These are phyloP conservation scores for Triops longicaudatus DNA, from an alignment of 1,140 invertebrate species.

Conservation along the genomic window DNA sequence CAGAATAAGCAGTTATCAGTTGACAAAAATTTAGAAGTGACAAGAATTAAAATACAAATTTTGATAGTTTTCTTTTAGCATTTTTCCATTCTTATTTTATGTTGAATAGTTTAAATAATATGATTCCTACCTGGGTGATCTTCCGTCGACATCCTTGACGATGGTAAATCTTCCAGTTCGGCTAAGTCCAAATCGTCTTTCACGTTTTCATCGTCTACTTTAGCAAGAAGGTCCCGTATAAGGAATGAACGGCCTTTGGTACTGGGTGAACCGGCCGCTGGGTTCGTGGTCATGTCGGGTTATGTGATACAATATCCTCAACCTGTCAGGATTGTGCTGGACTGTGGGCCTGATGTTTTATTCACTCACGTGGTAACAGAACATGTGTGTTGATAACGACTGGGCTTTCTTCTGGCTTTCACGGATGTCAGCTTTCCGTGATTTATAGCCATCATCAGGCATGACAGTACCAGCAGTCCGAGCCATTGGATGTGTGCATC, in stretches of 20 bases:
- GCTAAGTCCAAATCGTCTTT: not conserved
- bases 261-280: not conserved
- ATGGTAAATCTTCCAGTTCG: not conserved
- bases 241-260: slow-evolving; percentile 6
- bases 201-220: not conserved
- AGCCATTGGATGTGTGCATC: not conserved
- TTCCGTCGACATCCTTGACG: not conserved
- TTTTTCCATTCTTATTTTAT: no score
- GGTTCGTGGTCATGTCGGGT: not conserved
- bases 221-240: not conserved
- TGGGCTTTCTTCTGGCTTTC: not conserved
- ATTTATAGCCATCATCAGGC: slow-evolving; percentile 3
- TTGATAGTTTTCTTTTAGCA: no score
- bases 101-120: no score
- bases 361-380: not conserved
- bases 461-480: not conserved
- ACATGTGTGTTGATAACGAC: slow-evolving; percentile 8
- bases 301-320: not conserved
- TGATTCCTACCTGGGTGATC: not conserved
- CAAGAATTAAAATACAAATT: no score
- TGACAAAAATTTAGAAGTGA: no score
- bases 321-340: not conserved
- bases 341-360: not conserved
- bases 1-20: no score
- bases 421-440: slow-evolving; percentile 1